Percentiles rank a stretch among this genome's conserved stretches.
These are phyloP conservation scores for Drosophila peninsularis DNA, from an alignment of 2,888 invertebrate species.

Conservation along the genomic window DNA sequence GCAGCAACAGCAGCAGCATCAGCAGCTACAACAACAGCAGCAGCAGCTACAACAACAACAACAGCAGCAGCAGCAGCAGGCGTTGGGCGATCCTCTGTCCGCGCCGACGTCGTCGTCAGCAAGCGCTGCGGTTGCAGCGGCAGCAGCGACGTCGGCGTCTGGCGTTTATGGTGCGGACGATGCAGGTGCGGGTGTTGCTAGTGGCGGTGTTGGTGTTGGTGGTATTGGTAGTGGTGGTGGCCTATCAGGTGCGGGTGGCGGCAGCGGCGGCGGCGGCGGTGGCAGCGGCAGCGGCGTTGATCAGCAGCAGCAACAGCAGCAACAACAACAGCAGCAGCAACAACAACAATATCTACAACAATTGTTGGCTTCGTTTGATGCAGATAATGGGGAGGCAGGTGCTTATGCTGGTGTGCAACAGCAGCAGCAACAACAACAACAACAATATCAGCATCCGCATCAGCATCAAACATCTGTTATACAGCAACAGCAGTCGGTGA, in stretches of 20 bases:
- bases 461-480: constrained; percentile 76
- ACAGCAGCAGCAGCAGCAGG: constrained; percentile 34
- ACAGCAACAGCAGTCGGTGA: constrained; percentile 80
- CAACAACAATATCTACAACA: constrained; percentile 35
- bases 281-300: constrained; percentile 47
- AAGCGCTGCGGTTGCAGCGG: constrained; percentile 31
- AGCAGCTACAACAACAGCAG: constrained; percentile 17
- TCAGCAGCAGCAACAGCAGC: constrained; percentile 27
- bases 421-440: constrained; percentile 34
- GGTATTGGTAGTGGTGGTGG: constrained; percentile 57
- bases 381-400: constrained; percentile 40
- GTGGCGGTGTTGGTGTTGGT: constrained; percentile 52
- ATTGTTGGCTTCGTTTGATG: constrained; percentile 45
- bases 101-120: constrained; percentile 51
- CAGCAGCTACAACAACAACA: constrained; percentile 33
- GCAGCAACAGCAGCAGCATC: constrained; percentile 37
- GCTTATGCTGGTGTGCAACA: constrained; percentile 56
- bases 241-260: constrained; percentile 39
- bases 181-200: constrained; percentile 75
- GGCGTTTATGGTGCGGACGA: constrained; percentile 74
- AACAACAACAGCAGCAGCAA: constrained; percentile 34
- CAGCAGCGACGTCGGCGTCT: constrained; percentile 34
- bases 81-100: constrained; percentile 41
- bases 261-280: constrained; percentile 40
- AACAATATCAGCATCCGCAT: constrained; percentile 62